phyloP scores from a whole-genome alignment of 2,113 vertebrate genomes.

The Oreochromis aureus region DNA sequence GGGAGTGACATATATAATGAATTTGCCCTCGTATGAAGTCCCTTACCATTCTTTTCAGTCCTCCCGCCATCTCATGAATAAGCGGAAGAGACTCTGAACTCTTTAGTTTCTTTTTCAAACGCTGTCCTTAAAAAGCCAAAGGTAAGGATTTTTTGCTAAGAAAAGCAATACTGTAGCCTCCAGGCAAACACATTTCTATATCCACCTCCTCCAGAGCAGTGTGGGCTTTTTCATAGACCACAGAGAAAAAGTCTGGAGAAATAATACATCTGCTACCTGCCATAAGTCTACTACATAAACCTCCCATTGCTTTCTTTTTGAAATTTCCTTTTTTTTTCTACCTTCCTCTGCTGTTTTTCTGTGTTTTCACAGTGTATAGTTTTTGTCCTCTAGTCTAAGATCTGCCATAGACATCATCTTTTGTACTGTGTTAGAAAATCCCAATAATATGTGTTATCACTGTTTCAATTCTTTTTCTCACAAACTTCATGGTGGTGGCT shows the following conservation, averaged over 20 bases:
- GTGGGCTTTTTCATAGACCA: slow-evolving; percentile 9
- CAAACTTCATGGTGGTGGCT: neutral
- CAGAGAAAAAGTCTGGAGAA: slow-evolving; percentile 20
- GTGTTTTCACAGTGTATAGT: neutral
- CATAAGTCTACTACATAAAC: neutral
- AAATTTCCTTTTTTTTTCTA: neutral
- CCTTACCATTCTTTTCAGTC: neutral
- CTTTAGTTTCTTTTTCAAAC: slow-evolving; percentile 19
- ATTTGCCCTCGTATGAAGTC: neutral
- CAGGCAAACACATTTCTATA: slow-evolving; percentile 23
- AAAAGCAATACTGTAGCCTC: slow-evolving; percentile 28
- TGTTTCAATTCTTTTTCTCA: neutral
- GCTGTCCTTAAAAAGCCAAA: slow-evolving; percentile 35
- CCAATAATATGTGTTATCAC: neutral
- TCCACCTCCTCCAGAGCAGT: slow-evolving; percentile 15
- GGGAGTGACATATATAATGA: slow-evolving; percentile 16
- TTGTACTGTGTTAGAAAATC: neutral
- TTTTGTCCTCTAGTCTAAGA: neutral
- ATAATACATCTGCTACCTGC: slow-evolving; percentile 27
- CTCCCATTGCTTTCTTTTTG: neutral
- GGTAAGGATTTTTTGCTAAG: slow-evolving; percentile 23
- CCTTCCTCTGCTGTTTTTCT: neutral
- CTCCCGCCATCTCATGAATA: neutral
- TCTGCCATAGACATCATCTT: neutral
- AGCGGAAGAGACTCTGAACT: neutral